Evolutionary conservation across 2,888 invertebrate species (phyloP), one percentile per base, ranked within the genome.

Genomic region (Kryphioiulus occultus): DNA sequence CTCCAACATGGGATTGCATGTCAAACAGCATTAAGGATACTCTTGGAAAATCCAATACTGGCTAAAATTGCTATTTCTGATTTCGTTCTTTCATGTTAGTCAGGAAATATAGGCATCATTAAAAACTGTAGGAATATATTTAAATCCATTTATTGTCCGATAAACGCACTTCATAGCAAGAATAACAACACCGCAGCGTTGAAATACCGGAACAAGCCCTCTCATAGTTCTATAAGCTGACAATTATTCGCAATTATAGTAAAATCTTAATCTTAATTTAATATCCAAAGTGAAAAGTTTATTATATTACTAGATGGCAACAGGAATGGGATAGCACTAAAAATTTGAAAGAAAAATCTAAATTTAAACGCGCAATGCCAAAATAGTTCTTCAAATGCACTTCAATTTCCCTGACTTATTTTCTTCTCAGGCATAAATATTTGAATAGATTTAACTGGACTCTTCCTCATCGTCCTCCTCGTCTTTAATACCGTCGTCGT

Each of bases 401-500:
- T 68, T 68, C 68, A 22, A 68, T 68, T 68, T 26, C 22, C 26
- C 26, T 22, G n/a, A 17, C n/a, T 2, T 53, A 5, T n/a, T 1
- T 53, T 10, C n/a, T 53, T 53, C 19, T 53, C 17, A n/a, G 17
- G 17, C n/a, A 5, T 26, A 10, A n/a, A 5, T 22, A 5, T 68
- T 5, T n/a, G 10, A 68, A 26, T 22, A 68, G n/a, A 12, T 68
- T 26, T 68, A 68, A 68, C 68, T 68, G 22, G 68, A 68, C 68
- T 68, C 68, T 68, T 68, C 68, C 22, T 85, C 85, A 7, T 84
- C 84, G 19, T 42, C 84, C 5, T 84, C 84, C 17, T 84, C 84
- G 42, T 84, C 84, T 84, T 84, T 84, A 42, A 39, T 84, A 32
- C 68, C 68, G 10, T 84, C 84, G 84, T 84, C 84, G 22, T 84